Conservation (phyloP, 2,113 vertebrate genomes). For the Catharus minimus region DNA sequence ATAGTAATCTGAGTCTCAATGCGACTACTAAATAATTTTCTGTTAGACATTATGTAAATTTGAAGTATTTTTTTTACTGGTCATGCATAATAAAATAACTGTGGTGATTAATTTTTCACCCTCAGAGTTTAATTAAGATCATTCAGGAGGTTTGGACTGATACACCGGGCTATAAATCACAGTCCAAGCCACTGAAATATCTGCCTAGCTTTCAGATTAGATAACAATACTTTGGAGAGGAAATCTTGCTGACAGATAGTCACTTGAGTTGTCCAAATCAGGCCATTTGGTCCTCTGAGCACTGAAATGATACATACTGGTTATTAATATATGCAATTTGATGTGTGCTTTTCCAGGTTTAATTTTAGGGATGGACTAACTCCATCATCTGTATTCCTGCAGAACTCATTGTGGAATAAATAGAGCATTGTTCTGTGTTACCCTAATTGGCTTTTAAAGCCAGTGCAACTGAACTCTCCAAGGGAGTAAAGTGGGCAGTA, state of each 20-base stretch:
- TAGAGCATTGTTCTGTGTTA: background rate
- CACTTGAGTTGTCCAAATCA: background rate
- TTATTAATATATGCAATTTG: constrained; percentile 1
- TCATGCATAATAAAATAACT: constrained; percentile 47
- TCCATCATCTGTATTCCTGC: background rate
- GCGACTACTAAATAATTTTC: constrained; percentile 29
- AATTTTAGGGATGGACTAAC: constrained; percentile 27
- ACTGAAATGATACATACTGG: background rate
- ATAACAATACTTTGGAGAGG: background rate
- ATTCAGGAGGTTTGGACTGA: constrained; percentile 20
- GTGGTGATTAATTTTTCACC: constrained; percentile 50
- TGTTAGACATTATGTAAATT: constrained; percentile 52
- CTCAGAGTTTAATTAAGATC: constrained; percentile 63
- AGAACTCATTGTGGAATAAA: constrained; percentile 10
- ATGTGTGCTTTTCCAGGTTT: background rate
- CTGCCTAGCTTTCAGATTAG: constrained; percentile 17
- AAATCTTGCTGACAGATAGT: constrained; percentile 20
- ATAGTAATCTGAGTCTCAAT: background rate
- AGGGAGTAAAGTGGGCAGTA: background rate
- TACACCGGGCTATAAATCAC: constrained; percentile 5
- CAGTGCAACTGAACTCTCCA: background rate
- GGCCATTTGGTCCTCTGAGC: background rate
- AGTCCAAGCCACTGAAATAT: background rate
- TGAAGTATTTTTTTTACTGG: constrained; percentile 13
- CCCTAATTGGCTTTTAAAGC: background rate